Evolutionary conservation across 2,797 vertebrate species (phyloP).

Genomic region (Micromesistius poutassou): DNA sequence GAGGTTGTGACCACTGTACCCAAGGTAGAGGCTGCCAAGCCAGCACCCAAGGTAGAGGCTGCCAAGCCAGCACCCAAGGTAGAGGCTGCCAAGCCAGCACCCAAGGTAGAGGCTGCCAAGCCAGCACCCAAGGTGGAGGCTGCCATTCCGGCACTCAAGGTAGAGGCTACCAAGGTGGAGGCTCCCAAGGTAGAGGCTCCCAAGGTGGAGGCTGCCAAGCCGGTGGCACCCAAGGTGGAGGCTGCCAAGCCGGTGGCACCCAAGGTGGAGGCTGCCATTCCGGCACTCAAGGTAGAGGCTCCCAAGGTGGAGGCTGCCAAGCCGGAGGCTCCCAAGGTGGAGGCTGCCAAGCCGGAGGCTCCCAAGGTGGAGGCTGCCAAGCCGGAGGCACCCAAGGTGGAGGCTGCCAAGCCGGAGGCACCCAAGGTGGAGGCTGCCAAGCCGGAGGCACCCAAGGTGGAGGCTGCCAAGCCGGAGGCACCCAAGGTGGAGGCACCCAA

Average conservation of each 20-base stretch:
- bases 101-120: not conserved
- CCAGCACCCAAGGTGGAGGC: not conserved
- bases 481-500: not conserved
- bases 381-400: not conserved
- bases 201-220: not conserved
- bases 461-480: not conserved
- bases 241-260: not conserved
- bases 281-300: not conserved
- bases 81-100: not conserved
- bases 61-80: not conserved
- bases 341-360: not conserved
- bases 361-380: not conserved
- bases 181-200: not conserved
- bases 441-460: not conserved
- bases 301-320: not conserved
- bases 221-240: not conserved
- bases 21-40: not conserved
- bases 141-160: not conserved
- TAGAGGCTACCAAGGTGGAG: not conserved
- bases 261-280: not conserved
- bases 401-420: not conserved
- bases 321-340: not conserved
- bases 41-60: not conserved
- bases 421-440: slow-evolving; percentile 1
- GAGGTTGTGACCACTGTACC: not conserved